Base-by-base conservation (phyloP, 2,113 vertebrate genomes). In the Mesitornis unicolor region DNA sequence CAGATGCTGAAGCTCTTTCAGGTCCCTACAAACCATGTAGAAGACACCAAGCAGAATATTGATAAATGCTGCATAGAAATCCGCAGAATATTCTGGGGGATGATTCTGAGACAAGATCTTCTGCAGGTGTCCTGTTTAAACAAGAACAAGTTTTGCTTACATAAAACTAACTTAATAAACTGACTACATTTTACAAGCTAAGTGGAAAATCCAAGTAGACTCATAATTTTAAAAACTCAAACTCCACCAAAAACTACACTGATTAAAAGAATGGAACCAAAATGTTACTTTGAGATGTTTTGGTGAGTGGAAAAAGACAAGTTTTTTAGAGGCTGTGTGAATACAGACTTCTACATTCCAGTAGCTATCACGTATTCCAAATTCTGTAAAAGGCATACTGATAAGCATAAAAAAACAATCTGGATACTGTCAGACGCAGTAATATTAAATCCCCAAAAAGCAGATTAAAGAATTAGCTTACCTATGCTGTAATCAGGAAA, bases 401-500 rank as follows among this genome's bases (percentile, higher is more conserved):
- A 85, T 33, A 70, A 53, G 61, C 11, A 38, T 2, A 4, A 10
- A 42, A 80, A 82, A 51, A 80, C 80, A 71, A 6, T 19, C 57
- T 51, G 9, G 33, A 67, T 21, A 10, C 6, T 38, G 17, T 57
- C 54, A 51, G 33, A 47, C 6, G 68, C 60, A 40, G 18, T 28
- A 60, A 29, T 79, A 45, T 3, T 84, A 8, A 69, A 61, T 6
- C 21, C 21, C 28, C 0, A 0, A 59, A 79, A 93, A 85, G 13
- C 33, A 83, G 35, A 64, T 80, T 48, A 28, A 86, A 84, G 17
- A 76, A 60, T 28, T 14, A 81, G 25, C 36, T 98, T 98, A 99
- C 99, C 99, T 99, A 99, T 99, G 93, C 98, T 99, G 98, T 99
- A 99, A 97, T 99, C 99, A 16, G 99, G 98, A 92, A 99, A 99